Evolutionary conservation across 1,140 invertebrate species (phyloP).

Genomic region (Drosophila mayri): DNA sequence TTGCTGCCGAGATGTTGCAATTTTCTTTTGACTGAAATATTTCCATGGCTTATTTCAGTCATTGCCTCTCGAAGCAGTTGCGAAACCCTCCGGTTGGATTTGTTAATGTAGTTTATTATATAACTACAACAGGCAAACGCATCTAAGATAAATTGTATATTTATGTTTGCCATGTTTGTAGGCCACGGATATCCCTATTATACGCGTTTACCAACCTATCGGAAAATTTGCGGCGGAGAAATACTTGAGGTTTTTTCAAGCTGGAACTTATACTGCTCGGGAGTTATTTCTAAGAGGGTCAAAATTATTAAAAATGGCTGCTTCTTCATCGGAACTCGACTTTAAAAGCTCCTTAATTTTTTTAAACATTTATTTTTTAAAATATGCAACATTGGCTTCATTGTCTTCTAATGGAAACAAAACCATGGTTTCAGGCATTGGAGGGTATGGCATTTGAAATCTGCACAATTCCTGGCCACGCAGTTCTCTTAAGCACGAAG

Average conservation of each 20-base stretch:
- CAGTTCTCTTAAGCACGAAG: neutral
- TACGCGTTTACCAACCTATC: neutral
- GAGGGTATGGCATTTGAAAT: neutral
- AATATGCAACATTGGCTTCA: neutral
- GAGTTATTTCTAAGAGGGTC: neutral
- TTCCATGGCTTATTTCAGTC: too few relatives aligned
- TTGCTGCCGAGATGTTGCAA: too few relatives aligned
- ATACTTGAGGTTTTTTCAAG: neutral
- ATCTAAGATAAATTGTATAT: conserved; percentile 3
- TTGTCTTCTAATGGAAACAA: neutral
- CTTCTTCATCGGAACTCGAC: neutral
- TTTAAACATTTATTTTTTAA: neutral
- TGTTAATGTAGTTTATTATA: neutral
- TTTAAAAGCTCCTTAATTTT: neutral
- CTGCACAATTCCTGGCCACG: neutral
- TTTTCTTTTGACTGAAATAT: too few relatives aligned
- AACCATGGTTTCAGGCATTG: neutral
- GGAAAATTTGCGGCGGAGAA: neutral
- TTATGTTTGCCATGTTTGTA: neutral
- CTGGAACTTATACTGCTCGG: neutral
- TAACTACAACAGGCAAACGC: neutral
- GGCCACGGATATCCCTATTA: neutral
- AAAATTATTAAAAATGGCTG: neutral
- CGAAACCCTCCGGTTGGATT: too few relatives aligned
- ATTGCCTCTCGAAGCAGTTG: too few relatives aligned